Conservation (phyloP, 2,888 invertebrate genomes). For the Hydrotaea diabolus region DNA sequence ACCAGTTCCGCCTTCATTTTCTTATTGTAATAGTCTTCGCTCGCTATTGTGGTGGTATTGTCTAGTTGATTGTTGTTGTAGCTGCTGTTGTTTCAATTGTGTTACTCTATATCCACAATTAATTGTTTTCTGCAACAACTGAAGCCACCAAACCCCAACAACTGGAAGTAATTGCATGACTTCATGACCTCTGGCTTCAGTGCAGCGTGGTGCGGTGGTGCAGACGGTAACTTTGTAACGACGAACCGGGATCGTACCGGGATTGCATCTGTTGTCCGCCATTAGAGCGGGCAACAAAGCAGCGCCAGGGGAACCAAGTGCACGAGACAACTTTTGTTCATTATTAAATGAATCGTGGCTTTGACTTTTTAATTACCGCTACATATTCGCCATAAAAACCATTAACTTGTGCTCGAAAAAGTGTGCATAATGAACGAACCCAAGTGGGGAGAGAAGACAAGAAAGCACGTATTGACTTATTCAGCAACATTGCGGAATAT, state of each 20-base stretch:
- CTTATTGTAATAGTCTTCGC: not conserved
- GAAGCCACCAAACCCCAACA: constrained; percentile 52
- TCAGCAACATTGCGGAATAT: not conserved
- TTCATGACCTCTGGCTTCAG: constrained; percentile 49
- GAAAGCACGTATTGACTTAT: not conserved
- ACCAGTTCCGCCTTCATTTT: not conserved
- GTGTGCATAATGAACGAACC: constrained; percentile 29
- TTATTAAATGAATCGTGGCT: constrained; percentile 55
- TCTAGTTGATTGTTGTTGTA: not conserved
- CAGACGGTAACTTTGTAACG: constrained; percentile 3
- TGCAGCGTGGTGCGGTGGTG: constrained; percentile 17
- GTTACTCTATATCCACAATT: constrained; percentile 53
- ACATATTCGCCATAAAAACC: constrained; percentile 23
- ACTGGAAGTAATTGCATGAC: constrained; percentile 59
- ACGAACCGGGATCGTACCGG: not conserved
- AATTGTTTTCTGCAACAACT: constrained; percentile 46
- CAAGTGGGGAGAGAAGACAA: not conserved
- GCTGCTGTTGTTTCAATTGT: constrained; percentile 40
- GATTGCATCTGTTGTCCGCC: constrained; percentile 17
- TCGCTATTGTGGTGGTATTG: constrained; percentile 30
- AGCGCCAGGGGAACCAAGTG: constrained; percentile 24
- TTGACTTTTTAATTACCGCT: constrained; percentile 55
- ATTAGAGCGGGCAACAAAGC: not conserved
- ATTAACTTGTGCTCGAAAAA: constrained; percentile 29
- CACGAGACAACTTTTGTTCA: constrained; percentile 56